Evolutionary conservation across 64 coral and sea anemone species (phyloP), one percentile per base, ranked within the genome.

Genomic region (Porites lutea): DNA sequence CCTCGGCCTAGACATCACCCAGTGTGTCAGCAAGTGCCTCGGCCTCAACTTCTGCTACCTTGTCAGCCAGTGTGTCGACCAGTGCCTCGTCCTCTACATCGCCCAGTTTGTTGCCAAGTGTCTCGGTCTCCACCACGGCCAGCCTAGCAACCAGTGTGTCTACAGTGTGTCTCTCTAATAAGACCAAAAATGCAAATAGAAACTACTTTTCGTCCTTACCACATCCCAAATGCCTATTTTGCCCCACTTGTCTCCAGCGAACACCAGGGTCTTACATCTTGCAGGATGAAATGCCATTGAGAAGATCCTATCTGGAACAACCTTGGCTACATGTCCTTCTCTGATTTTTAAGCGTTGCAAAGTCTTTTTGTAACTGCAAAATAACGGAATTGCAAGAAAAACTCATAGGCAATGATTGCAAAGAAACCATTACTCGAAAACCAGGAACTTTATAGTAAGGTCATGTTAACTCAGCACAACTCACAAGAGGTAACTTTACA

Each of bases 221-320:
- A 95, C 89, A 79, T 98, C 86, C 96, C 96, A 98, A 65, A 98
- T 89, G 48, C 96, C 96, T 77, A 98, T 77, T 54, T 87, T 91
- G 13, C 96, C 96, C 83, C 61, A 79, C 62, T 95, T 98, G 84
- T 95, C 96, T 16, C 92, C 92, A 74, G 85, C 96, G 79, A 94
- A 84, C n/a, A 98, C 11, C 4, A 98, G 8, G 18, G 72, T 83
- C 54, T 98, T 98, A 43, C 74, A 86, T 75, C 50, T 45, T 43
- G 88, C 83, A 5, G 82, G 93, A 54, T 98, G 96, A 74, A 98
- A 92, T 65, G 89, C 72, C 82, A 98, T 92, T 22, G 96, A 98
- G 62, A 83, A 86, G 13, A 98, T 91, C 79, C 86, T 95, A 11
- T 86, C 37, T 58, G 96, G 93, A 73, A 98, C 96, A 20, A 95